phyloP scores from a whole-genome alignment of 2,113 vertebrate genomes.

The Isurus oxyrinchus region DNA sequence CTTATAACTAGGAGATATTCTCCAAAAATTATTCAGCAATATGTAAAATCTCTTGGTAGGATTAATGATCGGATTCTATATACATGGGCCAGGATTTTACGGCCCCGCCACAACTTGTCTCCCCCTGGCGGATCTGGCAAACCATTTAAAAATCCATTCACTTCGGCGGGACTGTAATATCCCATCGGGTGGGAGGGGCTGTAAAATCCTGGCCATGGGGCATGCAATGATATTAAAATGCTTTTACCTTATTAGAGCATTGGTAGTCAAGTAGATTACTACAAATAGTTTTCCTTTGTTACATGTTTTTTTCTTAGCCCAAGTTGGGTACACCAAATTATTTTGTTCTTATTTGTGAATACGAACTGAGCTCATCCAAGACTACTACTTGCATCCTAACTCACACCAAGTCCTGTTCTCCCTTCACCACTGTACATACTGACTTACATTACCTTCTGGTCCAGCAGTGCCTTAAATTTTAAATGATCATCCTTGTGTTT shows the following conservation, averaged over 20 bases:
- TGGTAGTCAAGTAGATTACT: background rate
- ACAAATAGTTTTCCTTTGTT: background rate
- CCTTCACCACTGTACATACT: background rate
- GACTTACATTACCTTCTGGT: background rate
- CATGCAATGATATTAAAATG: background rate
- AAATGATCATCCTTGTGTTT: background rate
- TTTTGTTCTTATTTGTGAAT: background rate
- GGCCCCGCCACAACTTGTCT: too few relatives aligned
- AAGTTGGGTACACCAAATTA: background rate
- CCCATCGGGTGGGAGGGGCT: too few relatives aligned
- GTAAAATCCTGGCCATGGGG: too few relatives aligned
- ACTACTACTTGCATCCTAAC: background rate
- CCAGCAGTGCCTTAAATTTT: background rate
- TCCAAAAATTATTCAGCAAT: background rate
- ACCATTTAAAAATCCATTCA: too few relatives aligned
- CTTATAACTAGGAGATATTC: background rate
- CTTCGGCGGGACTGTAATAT: too few relatives aligned
- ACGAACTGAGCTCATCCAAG: background rate
- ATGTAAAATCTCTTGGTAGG: background rate
- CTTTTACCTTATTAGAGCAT: background rate
- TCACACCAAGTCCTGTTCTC: background rate
- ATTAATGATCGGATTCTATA: slow-evolving; percentile 3
- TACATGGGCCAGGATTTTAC: background rate
- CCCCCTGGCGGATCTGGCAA: too few relatives aligned
- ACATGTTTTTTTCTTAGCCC: background rate